Evolutionary conservation across 2,797 vertebrate species (phyloP).

Genomic region (Anisognathus igniventris): DNA sequence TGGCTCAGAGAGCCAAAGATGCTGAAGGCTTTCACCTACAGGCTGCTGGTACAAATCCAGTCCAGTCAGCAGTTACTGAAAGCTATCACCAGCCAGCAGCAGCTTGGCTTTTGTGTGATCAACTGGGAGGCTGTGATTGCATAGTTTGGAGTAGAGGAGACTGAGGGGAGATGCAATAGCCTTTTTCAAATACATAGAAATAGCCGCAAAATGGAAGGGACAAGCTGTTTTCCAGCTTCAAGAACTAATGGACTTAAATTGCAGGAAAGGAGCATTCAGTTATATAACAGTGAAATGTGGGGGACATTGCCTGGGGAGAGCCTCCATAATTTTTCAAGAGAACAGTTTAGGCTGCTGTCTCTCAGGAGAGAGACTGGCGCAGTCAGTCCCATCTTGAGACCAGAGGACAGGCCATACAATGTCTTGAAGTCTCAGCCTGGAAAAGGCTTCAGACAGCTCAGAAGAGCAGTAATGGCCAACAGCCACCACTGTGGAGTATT

Average conservation of each 20-base stretch:
- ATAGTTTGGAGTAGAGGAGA: neutral
- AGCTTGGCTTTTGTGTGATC: neutral
- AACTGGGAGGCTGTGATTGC: conserved; percentile 11
- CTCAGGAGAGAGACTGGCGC: neutral
- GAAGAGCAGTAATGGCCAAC: neutral
- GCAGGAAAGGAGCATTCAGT: neutral
- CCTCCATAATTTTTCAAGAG: neutral
- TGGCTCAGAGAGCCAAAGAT: neutral
- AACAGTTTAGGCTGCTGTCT: neutral
- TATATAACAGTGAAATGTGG: neutral
- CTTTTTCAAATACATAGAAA: conserved; percentile 7
- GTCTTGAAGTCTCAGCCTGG: neutral
- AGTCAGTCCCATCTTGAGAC: neutral
- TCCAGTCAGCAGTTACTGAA: conserved; percentile 23
- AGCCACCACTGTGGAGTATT: neutral
- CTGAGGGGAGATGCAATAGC: neutral
- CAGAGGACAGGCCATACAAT: neutral
- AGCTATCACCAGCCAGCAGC: conserved; percentile 19
- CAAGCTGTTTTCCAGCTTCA: neutral
- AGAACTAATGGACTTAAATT: neutral
- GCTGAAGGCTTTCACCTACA: neutral
- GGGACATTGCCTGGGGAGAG: neutral
- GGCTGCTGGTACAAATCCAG: conserved; percentile 20
- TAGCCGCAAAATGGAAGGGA: neutral
- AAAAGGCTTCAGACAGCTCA: neutral